Evolutionary conservation across 2,888 invertebrate species (phyloP), one percentile per base, ranked within the genome.

Genomic region (Orthosia cruda): DNA sequence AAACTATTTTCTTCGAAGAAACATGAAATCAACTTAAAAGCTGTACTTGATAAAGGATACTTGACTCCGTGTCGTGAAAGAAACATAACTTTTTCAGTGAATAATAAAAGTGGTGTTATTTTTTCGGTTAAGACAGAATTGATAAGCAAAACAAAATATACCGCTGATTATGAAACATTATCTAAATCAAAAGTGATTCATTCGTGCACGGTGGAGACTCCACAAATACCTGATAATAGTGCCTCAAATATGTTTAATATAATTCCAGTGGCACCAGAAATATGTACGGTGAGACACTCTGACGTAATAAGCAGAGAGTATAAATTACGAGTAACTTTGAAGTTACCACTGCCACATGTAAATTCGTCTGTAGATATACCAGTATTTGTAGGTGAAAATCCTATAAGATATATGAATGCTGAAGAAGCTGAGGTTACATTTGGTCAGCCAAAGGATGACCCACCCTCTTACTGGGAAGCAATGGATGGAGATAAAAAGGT

Each of bases 281-380:
- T 73, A 40, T 75, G 59, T 20, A 85, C 84, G 2, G 61, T 85
- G n/a, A 75, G 83, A 54, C 47, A 85, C 16, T 85, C 85, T 0
- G 52, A 54, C 2, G 16, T 82, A 13, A 64, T 84, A n/a, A 12
- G 52, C 0, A 78, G 78, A 47, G 85, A 85, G 18, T 84, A 69
- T 16, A 71, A 26, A 9, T 15, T 84, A 16, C 78, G 23, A 62
- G 50, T 84, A 5, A 84, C 83, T 18, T 26, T 85, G 15, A 78
- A 57, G 49, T 23, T 85, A 26, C 84, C 85, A 16, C 0, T 85
- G 9, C 84, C 85, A 12, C 71, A 84, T 69, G 5, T 63, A 18
- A 84, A 83, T 74, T 71, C 70, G 0, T 75, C 52, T 16, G 11
- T 76, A n/a, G 66, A 84, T 9, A 63, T 85, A 26, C 83, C 83